These are phyloP conservation scores for Chitala chitala DNA, from an alignment of 2,113 vertebrate genomes.

Conservation along the genomic window DNA sequence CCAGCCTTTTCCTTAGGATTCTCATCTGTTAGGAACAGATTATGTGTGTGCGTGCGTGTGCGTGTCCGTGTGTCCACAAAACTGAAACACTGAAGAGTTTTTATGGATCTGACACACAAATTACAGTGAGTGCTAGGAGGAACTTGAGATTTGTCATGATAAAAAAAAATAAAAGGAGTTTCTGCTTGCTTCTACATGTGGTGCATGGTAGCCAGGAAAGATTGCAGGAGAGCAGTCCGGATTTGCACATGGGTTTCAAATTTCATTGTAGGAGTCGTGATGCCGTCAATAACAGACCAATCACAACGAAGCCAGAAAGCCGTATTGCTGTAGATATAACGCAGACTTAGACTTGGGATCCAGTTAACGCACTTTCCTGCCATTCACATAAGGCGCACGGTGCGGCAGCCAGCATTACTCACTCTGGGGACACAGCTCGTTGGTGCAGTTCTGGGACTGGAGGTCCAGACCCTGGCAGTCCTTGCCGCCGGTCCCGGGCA, in stretches of 20 bases:
- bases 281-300: background rate
- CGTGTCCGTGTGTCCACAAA: conserved; percentile 43
- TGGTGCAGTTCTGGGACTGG: conserved; percentile 93
- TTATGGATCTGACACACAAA: conserved; percentile 4
- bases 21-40: conserved; percentile 61
- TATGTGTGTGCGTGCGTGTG: no score
- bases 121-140: no score
- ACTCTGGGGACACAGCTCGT: conserved; percentile 88
- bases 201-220: no score
- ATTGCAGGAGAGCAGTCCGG: no score
- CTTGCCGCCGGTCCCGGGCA: conserved; percentile 84
- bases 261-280: background rate
- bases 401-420: conserved; percentile 51
- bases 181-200: no score
- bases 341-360: no score
- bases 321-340: background rate
- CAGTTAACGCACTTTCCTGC: no score
- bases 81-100: conserved; percentile 28
- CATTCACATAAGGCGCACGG: background rate
- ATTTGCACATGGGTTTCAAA: background rate
- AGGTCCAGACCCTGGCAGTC: conserved; percentile 83
- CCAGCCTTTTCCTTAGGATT: conserved; percentile 55
- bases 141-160: no score
- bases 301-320: background rate
- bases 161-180: no score